Conservation (phyloP, 2,113 vertebrate species). For the Psephotus haematonotus region DNA sequence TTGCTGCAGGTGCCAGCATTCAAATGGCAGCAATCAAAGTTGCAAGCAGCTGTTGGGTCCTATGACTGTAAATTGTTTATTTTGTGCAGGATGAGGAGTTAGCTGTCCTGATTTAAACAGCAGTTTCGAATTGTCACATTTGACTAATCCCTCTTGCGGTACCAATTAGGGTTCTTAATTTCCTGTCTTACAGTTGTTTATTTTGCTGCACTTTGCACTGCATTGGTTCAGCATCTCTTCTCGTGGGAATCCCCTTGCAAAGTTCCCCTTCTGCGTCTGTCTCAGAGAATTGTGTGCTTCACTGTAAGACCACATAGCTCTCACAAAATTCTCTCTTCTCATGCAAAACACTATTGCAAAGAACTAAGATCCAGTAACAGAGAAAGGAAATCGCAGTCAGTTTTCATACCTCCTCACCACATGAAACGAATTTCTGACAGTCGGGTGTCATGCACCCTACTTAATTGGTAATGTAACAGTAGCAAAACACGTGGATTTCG, state of each 20-base stretch:
- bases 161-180: slow-evolving; percentile 23
- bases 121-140: slow-evolving; percentile 32
- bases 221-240: neutral
- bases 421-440: neutral
- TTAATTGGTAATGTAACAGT: neutral
- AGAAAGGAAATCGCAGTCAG: neutral
- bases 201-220: neutral
- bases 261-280: slow-evolving; percentile 42
- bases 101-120: neutral
- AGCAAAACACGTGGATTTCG: neutral
- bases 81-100: neutral
- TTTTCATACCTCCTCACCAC: neutral
- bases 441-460: neutral
- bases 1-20: slow-evolving; percentile 22
- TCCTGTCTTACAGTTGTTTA: slow-evolving; percentile 55
- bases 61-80: neutral
- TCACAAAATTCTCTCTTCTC: slow-evolving; percentile 26
- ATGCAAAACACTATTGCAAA: neutral
- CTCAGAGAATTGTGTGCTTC: neutral
- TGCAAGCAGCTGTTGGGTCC: neutral
- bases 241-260: slow-evolving; percentile 48
- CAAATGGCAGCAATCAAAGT: neutral
- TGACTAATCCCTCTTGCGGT: slow-evolving; percentile 24
- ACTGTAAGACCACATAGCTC: neutral
- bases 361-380: neutral